phyloP scores from a whole-genome alignment of 1,140 invertebrate species.

The Telenomus remus region DNA sequence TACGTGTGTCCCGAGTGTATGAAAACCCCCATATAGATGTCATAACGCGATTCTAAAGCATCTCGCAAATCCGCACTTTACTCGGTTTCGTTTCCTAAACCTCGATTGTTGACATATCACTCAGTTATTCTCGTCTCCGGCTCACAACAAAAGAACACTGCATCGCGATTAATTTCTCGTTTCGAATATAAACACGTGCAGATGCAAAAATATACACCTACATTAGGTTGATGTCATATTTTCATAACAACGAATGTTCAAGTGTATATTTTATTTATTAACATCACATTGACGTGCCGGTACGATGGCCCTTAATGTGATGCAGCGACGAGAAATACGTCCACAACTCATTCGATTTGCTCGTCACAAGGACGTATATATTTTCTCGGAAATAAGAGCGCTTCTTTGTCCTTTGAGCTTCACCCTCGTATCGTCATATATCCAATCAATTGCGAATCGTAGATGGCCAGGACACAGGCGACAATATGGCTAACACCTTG shows the following conservation, averaged over 20 bases:
- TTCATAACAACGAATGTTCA: no score
- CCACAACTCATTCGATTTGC: slow-evolving; percentile 50
- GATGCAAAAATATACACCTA: slow-evolving; percentile 10
- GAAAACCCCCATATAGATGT: slow-evolving; percentile 60
- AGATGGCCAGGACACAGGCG: slow-evolving; percentile 51
- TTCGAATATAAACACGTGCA: slow-evolving; percentile 4
- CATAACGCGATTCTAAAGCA: slow-evolving; percentile 66
- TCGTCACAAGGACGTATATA: slow-evolving; percentile 30
- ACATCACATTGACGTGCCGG: no score
- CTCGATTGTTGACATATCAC: slow-evolving; percentile 53
- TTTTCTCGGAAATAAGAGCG: slow-evolving; percentile 58
- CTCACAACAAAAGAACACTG: slow-evolving; percentile 23
- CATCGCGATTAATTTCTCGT: slow-evolving; percentile 23
- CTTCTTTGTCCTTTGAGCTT: slow-evolving; percentile 70
- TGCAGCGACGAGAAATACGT: slow-evolving; percentile 18
- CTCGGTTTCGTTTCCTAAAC: slow-evolving; percentile 59
- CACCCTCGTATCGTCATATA: slow-evolving; percentile 64
- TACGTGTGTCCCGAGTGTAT: slow-evolving; percentile 66
- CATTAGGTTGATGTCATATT: no score
- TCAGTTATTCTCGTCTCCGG: slow-evolving; percentile 38
- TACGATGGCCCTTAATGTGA: slow-evolving; percentile 22
- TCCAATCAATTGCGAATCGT: slow-evolving; percentile 71
- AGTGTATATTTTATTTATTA: no score
- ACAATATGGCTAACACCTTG: slow-evolving; percentile 68
- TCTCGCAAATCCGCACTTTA: slow-evolving; percentile 67